Evolutionary conservation across 1,140 invertebrate genomes (phyloP).

Genomic region (Trinorchestia longiramus): DNA sequence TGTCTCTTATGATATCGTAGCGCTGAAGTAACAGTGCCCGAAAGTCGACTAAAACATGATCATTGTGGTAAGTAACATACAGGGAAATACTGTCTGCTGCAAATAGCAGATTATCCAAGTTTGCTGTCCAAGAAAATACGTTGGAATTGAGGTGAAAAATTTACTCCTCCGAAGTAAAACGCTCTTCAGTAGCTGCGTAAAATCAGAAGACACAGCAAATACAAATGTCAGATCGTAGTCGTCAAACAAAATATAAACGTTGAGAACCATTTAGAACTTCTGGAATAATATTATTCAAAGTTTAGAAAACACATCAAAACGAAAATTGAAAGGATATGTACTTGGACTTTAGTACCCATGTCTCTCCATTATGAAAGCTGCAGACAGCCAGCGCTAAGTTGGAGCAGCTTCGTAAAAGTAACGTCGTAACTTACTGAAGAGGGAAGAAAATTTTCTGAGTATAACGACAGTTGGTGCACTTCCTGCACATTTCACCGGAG

Average conservation of each 20-base stretch:
- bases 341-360: not conserved
- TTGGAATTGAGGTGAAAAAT: not conserved
- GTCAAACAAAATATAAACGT: not conserved
- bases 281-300: not conserved
- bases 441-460: constrained; percentile 1
- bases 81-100: not conserved
- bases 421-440: constrained; percentile 14
- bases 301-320: not conserved
- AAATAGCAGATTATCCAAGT: not conserved
- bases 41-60: not conserved
- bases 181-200: not conserved
- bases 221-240: not conserved
- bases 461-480: constrained; percentile 37
- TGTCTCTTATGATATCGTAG: not conserved
- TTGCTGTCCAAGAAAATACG: not conserved
- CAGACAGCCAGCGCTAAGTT: not conserved
- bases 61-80: not conserved
- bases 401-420: constrained; percentile 20
- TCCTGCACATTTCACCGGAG: constrained; percentile 27
- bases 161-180: not conserved
- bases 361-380: not conserved
- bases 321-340: not conserved
- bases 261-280: not conserved
- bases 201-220: not conserved
- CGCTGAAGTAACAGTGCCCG: not conserved